Evolutionary conservation across 1,140 invertebrate genomes (phyloP), one percentile per base, ranked within the genome.

Genomic region (Drosophila busckii): DNA sequence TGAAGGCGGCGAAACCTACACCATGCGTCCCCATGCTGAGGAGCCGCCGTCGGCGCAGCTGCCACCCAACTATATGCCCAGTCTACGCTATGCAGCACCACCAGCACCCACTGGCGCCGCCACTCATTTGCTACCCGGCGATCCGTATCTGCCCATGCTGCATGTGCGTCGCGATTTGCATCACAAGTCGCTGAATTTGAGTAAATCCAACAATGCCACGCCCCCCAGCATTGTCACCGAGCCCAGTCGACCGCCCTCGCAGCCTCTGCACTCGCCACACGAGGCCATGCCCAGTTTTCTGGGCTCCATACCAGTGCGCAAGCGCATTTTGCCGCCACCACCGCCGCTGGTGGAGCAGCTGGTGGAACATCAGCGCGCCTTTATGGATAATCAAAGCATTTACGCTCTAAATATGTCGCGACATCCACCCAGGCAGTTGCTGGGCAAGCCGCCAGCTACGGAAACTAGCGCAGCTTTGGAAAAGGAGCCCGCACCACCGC

Each of bases 101-200:
- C 28, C 66, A 1, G 13, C 46, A 45, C 34, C 55, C 10, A 17
- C 53, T 3, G 35, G 23, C 2, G 28, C 45, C 9, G 45, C 41
- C 3, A 2, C 32, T 10, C 65, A 75, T 38, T 23, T 82, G 13
- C 34, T 80, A 5, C 46, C 84, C 5, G 70, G 71, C 8, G 69
- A 88, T 34, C 88, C 87, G 8, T 88, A 89, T 35, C 85, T 91
- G 52, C 91, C 91, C 1, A 91, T 92, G 54, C 69, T 94, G 16
- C 93, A 94, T 65, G 93, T 94, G 13, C 89, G 93, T 22, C 88
- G 93, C 78, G 93, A 94, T 66, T 87, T 94, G 13, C 89, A 93
- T 48, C 91, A 91, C 61, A 88, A 88, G 40, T 88, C 89, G 38
- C 82, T 90, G 25, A 80, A 78, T 32, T 64, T 38, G 1, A 70